A percentile compares a stretch with the other conserved stretches of the same genome.
phyloP scores from a whole-genome alignment of 2,797 vertebrate species.

The Rhinophrynus dorsalis region DNA sequence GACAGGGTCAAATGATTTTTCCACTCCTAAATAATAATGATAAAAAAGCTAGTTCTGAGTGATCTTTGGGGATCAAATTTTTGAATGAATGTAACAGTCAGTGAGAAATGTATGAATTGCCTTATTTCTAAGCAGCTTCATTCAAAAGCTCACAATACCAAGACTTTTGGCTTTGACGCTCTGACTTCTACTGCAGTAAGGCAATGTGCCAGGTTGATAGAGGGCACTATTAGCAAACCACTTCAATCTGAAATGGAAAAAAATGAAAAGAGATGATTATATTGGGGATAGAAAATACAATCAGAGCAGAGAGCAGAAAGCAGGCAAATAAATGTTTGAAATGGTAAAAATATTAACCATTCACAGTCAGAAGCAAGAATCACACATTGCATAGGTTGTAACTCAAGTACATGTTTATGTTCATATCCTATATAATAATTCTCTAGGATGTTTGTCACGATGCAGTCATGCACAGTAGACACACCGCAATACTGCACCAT shows the following conservation, averaged over 20 bases:
- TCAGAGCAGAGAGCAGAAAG: neutral
- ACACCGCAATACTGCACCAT: too few relatives aligned
- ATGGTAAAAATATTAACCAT: too few relatives aligned
- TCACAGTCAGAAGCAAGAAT: too few relatives aligned
- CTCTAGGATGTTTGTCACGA: too few relatives aligned
- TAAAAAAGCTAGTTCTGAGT: neutral
- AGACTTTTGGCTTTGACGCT: neutral
- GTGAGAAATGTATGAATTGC: neutral
- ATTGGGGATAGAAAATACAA: neutral
- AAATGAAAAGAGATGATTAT: slow-evolving; percentile 12
- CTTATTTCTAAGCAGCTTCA: neutral
- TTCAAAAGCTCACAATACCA: slow-evolving; percentile 7
- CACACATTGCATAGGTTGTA: too few relatives aligned
- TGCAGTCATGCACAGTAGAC: too few relatives aligned
- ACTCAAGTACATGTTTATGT: too few relatives aligned
- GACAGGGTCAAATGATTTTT: slow-evolving; percentile 11
- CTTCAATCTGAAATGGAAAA: neutral
- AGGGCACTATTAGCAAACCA: slow-evolving; percentile 8
- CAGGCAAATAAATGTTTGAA: neutral
- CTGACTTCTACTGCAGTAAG: neutral
- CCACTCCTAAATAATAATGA: neutral
- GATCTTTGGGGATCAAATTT: neutral
- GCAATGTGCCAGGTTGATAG: slow-evolving; percentile 2
- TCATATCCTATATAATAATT: too few relatives aligned
- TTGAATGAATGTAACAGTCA: slow-evolving; percentile 5